These are phyloP conservation scores for Rhynchotus rufescens DNA, from an alignment of 2,797 vertebrate species.

Conservation along the genomic window DNA sequence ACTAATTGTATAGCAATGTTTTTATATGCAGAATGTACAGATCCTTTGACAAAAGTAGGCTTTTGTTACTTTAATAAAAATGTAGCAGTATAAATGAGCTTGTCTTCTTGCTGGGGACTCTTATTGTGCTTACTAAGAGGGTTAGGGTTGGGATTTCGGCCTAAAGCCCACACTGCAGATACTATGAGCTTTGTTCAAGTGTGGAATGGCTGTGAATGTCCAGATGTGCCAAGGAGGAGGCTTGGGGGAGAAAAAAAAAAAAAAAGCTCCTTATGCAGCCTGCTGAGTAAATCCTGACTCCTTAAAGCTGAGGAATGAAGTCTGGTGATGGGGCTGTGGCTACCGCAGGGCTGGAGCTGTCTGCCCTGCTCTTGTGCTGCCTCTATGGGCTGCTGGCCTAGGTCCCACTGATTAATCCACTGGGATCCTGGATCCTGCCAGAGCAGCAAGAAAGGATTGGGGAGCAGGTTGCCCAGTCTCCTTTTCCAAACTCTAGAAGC, in stretches of 20 bases:
- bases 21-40: conserved; percentile 82
- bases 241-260: not conserved
- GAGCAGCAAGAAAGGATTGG: fast-evolving
- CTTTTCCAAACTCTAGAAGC: fast-evolving
- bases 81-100: conserved; percentile 52
- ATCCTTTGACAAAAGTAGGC: conserved; percentile 79
- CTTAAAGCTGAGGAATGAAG: not conserved
- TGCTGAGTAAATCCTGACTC: not conserved
- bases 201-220: not conserved
- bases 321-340: conserved; percentile 10
- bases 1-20: conserved; percentile 76
- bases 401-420: fast-evolving
- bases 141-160: not conserved
- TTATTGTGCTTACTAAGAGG: not conserved
- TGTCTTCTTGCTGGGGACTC: not conserved
- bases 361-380: not conserved
- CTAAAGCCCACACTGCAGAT: fast-evolving
- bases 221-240: not conserved
- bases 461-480: fast-evolving
- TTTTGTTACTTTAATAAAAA: conserved; percentile 87
- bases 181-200: not conserved
- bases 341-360: fast-evolving
- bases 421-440: not conserved
- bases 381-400: not conserved
- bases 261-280: not conserved